Conservation (phyloP, 2,888 invertebrate genomes). For the Caenorhabditis macrosperma region DNA sequence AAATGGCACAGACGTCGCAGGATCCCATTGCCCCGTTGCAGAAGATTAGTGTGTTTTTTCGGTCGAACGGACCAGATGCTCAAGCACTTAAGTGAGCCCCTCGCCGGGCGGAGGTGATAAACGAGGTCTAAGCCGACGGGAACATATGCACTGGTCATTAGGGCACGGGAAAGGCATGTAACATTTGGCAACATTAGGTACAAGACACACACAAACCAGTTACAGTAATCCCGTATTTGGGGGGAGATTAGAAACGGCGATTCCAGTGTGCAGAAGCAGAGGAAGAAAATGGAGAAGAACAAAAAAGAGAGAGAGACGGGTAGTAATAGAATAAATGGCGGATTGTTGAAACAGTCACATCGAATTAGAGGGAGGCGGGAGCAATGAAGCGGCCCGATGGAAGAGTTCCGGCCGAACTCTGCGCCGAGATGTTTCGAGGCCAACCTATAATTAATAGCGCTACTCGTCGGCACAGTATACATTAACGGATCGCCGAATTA, state of each 20-base stretch:
- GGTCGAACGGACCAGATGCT: conserved; percentile 39
- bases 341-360: conserved; percentile 51
- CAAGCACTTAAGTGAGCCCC: conserved; percentile 45
- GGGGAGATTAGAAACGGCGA: conserved; percentile 18
- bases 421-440: conserved; percentile 1
- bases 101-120: conserved; percentile 40
- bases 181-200: conserved; percentile 49
- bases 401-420: not conserved
- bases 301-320: conserved; percentile 16
- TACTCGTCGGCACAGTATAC: conserved; percentile 30
- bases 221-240: conserved; percentile 49
- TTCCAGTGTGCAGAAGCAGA: conserved; percentile 1
- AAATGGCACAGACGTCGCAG: conserved; percentile 41
- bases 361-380: conserved; percentile 38
- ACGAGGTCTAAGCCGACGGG: conserved; percentile 20
- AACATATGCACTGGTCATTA: conserved; percentile 56
- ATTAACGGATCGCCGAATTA: conserved; percentile 36
- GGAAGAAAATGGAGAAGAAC: conserved; percentile 1
- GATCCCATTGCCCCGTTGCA: not conserved
- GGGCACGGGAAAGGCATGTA: conserved; percentile 13
- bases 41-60: conserved; percentile 49
- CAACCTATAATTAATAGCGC: conserved; percentile 51
- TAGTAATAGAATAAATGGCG: conserved; percentile 17
- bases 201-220: conserved; percentile 20
- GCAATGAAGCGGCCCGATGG: conserved; percentile 23